Evolutionary conservation across 2,797 vertebrate species (phyloP).

Genomic region (Pyrocephalus nanus): DNA sequence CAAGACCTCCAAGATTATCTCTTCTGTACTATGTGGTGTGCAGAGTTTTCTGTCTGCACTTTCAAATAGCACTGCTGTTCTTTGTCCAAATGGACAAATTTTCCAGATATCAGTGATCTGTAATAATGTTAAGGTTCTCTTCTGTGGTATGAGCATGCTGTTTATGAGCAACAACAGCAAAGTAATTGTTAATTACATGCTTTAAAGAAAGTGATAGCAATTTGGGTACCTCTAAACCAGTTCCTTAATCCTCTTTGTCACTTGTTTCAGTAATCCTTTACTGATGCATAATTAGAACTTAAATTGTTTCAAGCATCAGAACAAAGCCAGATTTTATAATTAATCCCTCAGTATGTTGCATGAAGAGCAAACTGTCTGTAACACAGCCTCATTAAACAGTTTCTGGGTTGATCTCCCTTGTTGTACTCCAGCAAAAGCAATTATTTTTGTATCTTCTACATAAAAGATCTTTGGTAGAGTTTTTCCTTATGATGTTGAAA

Average conservation of each 20-base stretch:
- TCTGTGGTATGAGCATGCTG: background rate
- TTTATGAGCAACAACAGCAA: background rate
- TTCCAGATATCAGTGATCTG: background rate
- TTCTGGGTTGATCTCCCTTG: background rate
- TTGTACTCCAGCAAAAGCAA: background rate
- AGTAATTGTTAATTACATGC: background rate
- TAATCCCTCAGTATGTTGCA: background rate
- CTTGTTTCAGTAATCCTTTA: constrained; percentile 47
- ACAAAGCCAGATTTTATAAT: background rate
- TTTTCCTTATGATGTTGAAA: background rate
- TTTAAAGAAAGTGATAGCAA: background rate
- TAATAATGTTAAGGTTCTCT: background rate
- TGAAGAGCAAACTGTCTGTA: background rate
- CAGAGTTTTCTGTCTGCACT: background rate
- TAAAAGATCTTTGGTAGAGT: background rate
- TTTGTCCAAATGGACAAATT: background rate
- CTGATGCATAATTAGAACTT: background rate
- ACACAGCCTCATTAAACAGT: background rate
- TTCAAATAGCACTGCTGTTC: background rate
- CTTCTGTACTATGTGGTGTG: background rate
- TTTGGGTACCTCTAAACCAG: constrained; percentile 21
- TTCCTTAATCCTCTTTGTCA: constrained; percentile 37
- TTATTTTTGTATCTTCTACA: background rate
- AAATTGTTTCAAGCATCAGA: constrained; percentile 1
- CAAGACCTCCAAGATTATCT: background rate